Evolutionary conservation across 2,888 invertebrate genomes (phyloP), one percentile per base, ranked within the genome.

Genomic region (Drosophila eohydei): DNA sequence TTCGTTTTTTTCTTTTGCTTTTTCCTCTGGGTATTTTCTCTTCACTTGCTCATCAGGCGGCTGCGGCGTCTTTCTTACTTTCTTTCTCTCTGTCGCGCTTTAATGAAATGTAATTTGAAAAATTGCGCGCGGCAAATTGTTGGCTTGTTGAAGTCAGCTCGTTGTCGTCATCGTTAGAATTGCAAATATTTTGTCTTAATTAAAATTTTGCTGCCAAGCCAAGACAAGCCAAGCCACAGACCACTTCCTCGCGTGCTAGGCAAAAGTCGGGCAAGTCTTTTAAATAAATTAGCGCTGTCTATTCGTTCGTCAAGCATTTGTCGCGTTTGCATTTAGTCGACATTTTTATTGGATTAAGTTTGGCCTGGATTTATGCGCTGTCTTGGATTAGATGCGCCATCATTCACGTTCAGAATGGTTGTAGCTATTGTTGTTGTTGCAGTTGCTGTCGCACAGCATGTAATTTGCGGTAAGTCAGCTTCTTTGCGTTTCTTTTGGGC

Each of bases 61-160:
- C 71, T 58, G 55, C 12, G 11, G 34, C 43, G 21, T 61, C 56
- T 65, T 44, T 48, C 51, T 62, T 40, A 62, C 38, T 58, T 43
- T 57, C 68, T 76, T 67, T 56, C 48, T 51, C 52, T 51, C 64
- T 69, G 59, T 52, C 38, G 60, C 62, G 68, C 64, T 83, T 71
- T 88, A 87, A 85, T 85, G 81, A 88, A 85, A 85, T 85, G 83
- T 86, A 85, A 85, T 85, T 85, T 85, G 78, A 85, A 85, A 86
- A 86, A 83, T 88, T 85, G 86, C 81, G 72, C 78, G 59, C 81
- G 71, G 75, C 83, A 85, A 88, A 85, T 86, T 80, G 83, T 81
- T 78, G 66, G 75, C 71, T 79, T 83, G 76, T 79, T 73, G 54
- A 56, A 64, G 28, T 43, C 71, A 63, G 43, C 71, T 71, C 34